These are phyloP conservation scores for Pampusana beccarii DNA, from an alignment of 2,113 vertebrate species.

Conservation along the genomic window DNA sequence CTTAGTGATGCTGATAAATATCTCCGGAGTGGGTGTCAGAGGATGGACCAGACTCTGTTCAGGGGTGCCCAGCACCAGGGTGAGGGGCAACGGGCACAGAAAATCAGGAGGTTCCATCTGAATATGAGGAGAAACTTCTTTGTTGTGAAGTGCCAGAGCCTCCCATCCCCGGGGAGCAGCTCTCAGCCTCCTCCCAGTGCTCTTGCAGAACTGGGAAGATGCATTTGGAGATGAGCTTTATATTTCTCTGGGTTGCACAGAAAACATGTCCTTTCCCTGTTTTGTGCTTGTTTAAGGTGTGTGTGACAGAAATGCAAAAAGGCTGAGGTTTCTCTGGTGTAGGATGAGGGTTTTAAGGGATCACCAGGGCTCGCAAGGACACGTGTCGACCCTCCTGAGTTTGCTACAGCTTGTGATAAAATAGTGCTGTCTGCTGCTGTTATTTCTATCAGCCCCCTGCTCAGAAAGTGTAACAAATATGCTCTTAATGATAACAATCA, in stretches of 20 bases:
- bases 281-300: fast-evolving
- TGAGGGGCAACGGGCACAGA: too few species aligned
- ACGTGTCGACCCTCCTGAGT: too few species aligned
- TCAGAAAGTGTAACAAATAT: neutral
- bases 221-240: fast-evolving
- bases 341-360: neutral
- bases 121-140: too few species aligned
- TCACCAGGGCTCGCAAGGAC: neutral
- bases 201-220: neutral
- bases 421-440: neutral
- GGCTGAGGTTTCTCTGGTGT: neutral
- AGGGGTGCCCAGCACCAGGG: too few species aligned
- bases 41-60: too few species aligned
- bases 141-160: neutral
- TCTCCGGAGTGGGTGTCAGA: too few species aligned
- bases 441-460: neutral
- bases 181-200: neutral
- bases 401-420: too few species aligned
- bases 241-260: neutral
- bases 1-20: too few species aligned
- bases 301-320: fast-evolving
- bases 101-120: too few species aligned
- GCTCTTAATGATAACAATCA: conserved; percentile 13
- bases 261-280: neutral
- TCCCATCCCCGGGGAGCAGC: neutral